phyloP scores from a whole-genome alignment of 2,797 vertebrate genomes.

The Psittacula echo region DNA sequence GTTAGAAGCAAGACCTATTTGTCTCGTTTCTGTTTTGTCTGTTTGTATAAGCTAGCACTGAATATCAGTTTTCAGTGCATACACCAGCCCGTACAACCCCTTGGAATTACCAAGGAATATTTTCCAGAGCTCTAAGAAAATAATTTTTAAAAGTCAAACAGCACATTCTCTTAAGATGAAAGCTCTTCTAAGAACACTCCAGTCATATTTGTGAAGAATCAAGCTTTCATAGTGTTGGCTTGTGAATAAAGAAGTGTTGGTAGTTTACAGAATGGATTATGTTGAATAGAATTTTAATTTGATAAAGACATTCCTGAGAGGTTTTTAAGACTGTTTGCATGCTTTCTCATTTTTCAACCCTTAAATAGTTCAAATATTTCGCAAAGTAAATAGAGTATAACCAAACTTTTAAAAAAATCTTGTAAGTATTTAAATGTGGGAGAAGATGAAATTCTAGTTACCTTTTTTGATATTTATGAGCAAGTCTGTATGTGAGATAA shows the following conservation, averaged over 20 bases:
- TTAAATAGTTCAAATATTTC: neutral
- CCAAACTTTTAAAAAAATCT: neutral
- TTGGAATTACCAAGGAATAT: neutral
- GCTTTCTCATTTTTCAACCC: neutral
- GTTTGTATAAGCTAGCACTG: neutral
- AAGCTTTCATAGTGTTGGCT: neutral
- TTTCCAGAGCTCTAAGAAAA: slow-evolving; percentile 10
- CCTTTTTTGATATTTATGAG: neutral
- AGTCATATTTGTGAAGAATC: neutral
- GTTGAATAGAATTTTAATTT: neutral
- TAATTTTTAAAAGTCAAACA: neutral
- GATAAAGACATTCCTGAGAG: neutral
- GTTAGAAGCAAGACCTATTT: neutral
- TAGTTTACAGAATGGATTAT: neutral
- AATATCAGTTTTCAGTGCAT: neutral
- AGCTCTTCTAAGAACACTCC: neutral
- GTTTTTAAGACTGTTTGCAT: neutral
- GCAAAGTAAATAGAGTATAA: neutral
- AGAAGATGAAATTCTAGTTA: neutral
- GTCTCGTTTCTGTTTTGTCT: neutral
- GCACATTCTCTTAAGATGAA: neutral
- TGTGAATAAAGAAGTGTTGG: neutral
- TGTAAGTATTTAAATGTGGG: neutral
- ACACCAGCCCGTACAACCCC: neutral
- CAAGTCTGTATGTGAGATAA: neutral